Evolutionary conservation across 2,888 invertebrate species (phyloP).

Genomic region (Trichogramma evanescens): DNA sequence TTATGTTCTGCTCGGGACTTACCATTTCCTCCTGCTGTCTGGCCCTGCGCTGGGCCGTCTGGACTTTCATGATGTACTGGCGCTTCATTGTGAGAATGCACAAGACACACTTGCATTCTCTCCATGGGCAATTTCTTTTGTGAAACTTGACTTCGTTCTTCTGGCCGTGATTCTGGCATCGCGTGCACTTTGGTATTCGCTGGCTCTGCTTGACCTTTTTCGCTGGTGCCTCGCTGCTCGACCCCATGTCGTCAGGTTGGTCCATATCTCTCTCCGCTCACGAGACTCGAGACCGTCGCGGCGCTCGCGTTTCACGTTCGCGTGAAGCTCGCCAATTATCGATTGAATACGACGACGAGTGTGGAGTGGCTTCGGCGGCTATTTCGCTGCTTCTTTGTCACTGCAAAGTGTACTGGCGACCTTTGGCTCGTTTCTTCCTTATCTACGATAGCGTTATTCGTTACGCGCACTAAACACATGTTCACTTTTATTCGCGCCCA

Average conservation of each 20-base stretch:
- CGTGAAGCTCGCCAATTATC: background rate
- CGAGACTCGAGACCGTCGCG: background rate
- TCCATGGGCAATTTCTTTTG: slow-evolving; percentile 83
- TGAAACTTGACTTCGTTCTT: slow-evolving; percentile 85
- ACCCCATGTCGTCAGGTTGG: slow-evolving; percentile 11
- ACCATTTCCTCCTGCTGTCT: slow-evolving; percentile 71
- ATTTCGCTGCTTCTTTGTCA: too few relatives aligned
- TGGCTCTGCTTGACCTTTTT: background rate
- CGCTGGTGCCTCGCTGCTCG: background rate
- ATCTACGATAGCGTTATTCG: too few relatives aligned
- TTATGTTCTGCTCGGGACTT: background rate
- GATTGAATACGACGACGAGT: too few relatives aligned
- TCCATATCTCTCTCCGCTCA: slow-evolving; percentile 8
- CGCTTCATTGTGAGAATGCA: slow-evolving; percentile 81
- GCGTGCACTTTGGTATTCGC: slow-evolving; percentile 72
- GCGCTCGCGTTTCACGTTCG: background rate
- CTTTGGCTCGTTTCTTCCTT: too few relatives aligned
- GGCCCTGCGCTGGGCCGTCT: slow-evolving; percentile 76
- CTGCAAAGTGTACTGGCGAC: too few relatives aligned
- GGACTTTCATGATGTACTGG: slow-evolving; percentile 82
- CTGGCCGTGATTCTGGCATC: slow-evolving; percentile 86
- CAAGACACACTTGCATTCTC: slow-evolving; percentile 77
- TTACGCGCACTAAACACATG: too few relatives aligned
- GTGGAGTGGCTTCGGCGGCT: too few relatives aligned
- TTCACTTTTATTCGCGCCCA: too few relatives aligned